phyloP scores from a whole-genome alignment of 2,888 invertebrate species.

The Panopea generosa region DNA sequence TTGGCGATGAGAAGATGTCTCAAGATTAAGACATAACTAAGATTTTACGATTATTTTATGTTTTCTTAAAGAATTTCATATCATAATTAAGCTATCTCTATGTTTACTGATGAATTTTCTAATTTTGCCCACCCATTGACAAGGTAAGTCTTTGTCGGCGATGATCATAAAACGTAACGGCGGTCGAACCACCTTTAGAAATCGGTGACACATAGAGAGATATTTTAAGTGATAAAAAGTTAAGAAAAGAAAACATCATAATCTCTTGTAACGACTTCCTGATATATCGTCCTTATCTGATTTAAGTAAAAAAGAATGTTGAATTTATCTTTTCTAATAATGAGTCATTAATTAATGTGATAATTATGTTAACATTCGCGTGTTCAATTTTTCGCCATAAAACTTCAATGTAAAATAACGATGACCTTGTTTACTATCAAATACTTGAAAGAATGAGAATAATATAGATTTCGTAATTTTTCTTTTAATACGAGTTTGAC shows the following conservation, averaged over 20 bases:
- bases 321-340: too few relatives aligned
- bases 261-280: neutral
- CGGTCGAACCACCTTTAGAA: neutral
- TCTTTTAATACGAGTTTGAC: too few relatives aligned
- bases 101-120: conserved; percentile 34
- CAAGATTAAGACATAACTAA: neutral
- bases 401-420: too few relatives aligned
- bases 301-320: too few relatives aligned
- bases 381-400: too few relatives aligned
- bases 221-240: neutral
- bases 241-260: neutral
- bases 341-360: too few relatives aligned
- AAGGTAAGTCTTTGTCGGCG: conserved; percentile 34
- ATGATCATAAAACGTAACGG: conserved; percentile 15
- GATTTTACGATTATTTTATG: neutral
- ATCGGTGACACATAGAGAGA: neutral
- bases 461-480: too few relatives aligned
- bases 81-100: neutral
- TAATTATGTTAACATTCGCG: too few relatives aligned
- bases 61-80: neutral
- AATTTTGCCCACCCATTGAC: conserved; percentile 39
- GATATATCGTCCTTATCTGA: neutral
- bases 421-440: too few relatives aligned
- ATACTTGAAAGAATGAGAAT: too few relatives aligned
- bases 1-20: neutral